Conservation (phyloP, 2,113 vertebrate genomes). For the Psophia crepitans region DNA sequence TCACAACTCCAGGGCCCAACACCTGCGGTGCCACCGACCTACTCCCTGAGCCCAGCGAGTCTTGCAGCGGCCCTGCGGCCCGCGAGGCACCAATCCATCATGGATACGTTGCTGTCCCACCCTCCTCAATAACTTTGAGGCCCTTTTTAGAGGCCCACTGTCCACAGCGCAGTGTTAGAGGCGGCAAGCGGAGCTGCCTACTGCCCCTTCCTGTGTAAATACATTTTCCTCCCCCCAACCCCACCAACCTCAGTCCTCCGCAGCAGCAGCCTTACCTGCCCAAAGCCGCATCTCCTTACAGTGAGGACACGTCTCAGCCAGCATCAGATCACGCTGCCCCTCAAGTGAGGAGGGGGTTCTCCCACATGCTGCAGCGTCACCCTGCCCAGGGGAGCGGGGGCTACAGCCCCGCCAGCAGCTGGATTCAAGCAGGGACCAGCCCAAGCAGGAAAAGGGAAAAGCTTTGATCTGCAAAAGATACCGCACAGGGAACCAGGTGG, state of each 20-base stretch:
- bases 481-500: no score
- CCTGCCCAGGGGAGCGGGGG: rapidly evolving
- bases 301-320: background rate
- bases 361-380: rapidly evolving
- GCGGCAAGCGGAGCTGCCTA: background rate
- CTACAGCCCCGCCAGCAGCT: background rate
- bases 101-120: rapidly evolving
- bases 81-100: rapidly evolving
- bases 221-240: background rate
- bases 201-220: background rate
- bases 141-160: background rate
- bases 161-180: rapidly evolving
- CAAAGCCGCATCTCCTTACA: background rate
- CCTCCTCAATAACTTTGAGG: background rate
- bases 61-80: background rate
- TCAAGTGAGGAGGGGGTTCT: background rate
- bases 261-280: background rate
- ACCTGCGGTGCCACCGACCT: rapidly evolving
- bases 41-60: rapidly evolving
- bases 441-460: background rate
- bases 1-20: rapidly evolving
- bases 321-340: background rate
- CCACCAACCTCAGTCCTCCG: background rate
- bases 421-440: no score
- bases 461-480: background rate